A percentile compares a stretch with the other conserved stretches of the same genome.
phyloP scores from a whole-genome alignment of 2,888 invertebrate species.

The Erebia aethiops region DNA sequence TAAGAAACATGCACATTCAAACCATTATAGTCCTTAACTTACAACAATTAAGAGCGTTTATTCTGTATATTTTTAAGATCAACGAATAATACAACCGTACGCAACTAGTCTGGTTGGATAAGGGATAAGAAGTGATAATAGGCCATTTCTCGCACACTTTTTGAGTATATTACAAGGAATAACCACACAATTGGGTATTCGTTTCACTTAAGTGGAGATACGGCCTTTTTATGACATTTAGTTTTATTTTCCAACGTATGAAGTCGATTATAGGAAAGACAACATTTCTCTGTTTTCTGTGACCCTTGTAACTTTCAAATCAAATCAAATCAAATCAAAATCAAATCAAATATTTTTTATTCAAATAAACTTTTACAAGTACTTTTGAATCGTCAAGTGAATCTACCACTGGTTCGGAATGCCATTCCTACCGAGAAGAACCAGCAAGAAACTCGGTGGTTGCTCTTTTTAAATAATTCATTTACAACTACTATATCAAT shows the following conservation, averaged over 20 bases:
- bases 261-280: background rate
- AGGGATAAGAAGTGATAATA: constrained; percentile 38
- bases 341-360: too few species aligned
- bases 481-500: too few species aligned
- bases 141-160: constrained; percentile 37
- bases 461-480: too few species aligned
- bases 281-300: too few species aligned
- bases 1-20: constrained; percentile 6
- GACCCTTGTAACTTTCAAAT: too few species aligned
- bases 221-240: constrained; percentile 9
- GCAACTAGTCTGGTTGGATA: constrained; percentile 29
- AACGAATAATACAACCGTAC: constrained; percentile 19
- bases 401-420: too few species aligned
- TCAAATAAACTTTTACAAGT: too few species aligned
- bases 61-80: constrained; percentile 8
- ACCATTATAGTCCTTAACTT: constrained; percentile 3
- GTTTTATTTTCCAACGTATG: background rate
- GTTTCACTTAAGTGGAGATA: constrained; percentile 21
- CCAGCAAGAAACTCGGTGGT: too few species aligned
- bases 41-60: constrained; percentile 13
- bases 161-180: constrained; percentile 38
- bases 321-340: too few species aligned
- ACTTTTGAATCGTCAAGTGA: too few species aligned
- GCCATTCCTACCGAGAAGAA: too few species aligned
- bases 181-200: constrained; percentile 32